phyloP scores from a whole-genome alignment of 2,797 vertebrate species.

The Danionella dracula region DNA sequence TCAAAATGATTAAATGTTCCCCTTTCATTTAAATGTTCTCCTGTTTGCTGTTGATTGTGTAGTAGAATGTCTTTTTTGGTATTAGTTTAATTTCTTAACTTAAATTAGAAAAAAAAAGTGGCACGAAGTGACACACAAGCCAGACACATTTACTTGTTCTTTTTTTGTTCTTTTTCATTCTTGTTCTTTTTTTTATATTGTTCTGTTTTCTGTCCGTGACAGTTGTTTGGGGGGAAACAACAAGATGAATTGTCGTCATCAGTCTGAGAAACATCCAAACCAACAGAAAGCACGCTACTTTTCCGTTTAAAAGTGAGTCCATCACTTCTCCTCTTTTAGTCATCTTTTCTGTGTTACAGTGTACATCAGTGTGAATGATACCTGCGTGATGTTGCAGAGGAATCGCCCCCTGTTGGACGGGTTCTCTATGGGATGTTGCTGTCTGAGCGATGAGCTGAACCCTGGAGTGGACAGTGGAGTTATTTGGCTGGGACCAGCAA shows the following conservation, averaged over 20 bases:
- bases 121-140: too few relatives aligned
- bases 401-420: slow-evolving; percentile 10
- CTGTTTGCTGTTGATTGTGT: too few relatives aligned
- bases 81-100: too few relatives aligned
- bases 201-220: too few relatives aligned
- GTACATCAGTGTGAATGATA: slow-evolving; percentile 7
- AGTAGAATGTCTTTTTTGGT: too few relatives aligned
- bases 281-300: background rate
- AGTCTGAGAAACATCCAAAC: background rate
- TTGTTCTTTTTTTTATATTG: too few relatives aligned
- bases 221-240: too few relatives aligned
- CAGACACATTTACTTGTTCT: too few relatives aligned
- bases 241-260: too few relatives aligned
- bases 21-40: too few relatives aligned
- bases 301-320: background rate
- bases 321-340: background rate
- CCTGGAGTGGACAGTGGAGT: slow-evolving; percentile 43
- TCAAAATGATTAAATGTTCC: background rate
- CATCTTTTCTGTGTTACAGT: background rate
- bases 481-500: slow-evolving; percentile 39
- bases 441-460: slow-evolving; percentile 52
- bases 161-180: too few relatives aligned
- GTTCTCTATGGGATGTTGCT: slow-evolving; percentile 49
- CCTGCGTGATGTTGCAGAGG: background rate
- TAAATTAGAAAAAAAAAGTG: too few relatives aligned